Evolutionary conservation across 2,113 vertebrate genomes (phyloP), one percentile per base, ranked within the genome.

Genomic region (Nesogale talazaci): DNA sequence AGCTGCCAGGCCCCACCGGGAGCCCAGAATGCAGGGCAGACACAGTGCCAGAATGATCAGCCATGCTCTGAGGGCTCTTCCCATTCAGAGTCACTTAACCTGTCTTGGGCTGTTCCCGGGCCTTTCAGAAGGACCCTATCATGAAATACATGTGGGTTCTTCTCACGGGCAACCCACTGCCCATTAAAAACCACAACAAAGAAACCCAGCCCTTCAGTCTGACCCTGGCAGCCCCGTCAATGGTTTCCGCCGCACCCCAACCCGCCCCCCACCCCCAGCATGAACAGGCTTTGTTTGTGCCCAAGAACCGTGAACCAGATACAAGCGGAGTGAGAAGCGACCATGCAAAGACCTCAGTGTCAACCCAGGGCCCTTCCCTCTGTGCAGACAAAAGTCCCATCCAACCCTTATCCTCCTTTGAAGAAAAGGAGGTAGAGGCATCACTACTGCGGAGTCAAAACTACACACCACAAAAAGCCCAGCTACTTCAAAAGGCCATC

Each of bases 211-310:
- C 46, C 31, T 61, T 20, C 16, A 52, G 40, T 22, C 0, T n/a
- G 85, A 72, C 65, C 85, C 72, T 10, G 77, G 52, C 56, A 69
- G 46, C 52, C 67, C 80, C 31, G 2, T 19, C 72, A 36, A 3
- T 9, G 3, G 59, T 59, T 72, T 76, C 38, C 38, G 29, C n/a
- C 46, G n/a, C n/a, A n/a, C n/a, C n/a, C n/a, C n/a, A n/a, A n/a
- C n/a, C n/a, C n/a, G n/a, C n/a, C n/a, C n/a, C n/a, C n/a, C n/a
- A n/a, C n/a, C 2, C 46, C 46, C 5, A 6, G 46, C 42, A 7
- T 2, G 4, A 83, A 83, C 63, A 86, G 83, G 56, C 63, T 85
- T 94, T 92, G 69, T 85, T 94, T 90, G 69, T 61, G 86, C 56
- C 34, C 83, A 46, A 83, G 83, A 86, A 78, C 78, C 0, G 0